These are phyloP conservation scores for Oceanodroma leucorhoa DNA, from an alignment of 2,797 vertebrate species.

Conservation along the genomic window DNA sequence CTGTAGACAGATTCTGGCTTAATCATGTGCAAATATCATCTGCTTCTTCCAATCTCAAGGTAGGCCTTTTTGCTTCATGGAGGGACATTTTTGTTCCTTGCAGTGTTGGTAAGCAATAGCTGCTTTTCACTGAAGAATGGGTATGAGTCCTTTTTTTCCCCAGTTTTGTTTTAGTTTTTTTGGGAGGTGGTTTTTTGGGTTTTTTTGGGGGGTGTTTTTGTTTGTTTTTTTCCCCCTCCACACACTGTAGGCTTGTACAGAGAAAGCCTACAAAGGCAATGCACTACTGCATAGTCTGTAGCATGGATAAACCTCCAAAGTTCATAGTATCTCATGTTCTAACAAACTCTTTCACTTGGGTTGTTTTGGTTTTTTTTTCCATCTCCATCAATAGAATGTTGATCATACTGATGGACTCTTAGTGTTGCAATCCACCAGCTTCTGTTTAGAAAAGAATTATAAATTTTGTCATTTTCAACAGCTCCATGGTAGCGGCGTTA, in stretches of 20 bases:
- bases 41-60: background rate
- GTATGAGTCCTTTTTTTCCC: fast-evolving
- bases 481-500: background rate
- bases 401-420: background rate
- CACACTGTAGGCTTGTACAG: background rate
- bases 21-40: background rate
- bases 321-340: background rate
- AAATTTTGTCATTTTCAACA: background rate
- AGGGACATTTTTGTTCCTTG: background rate
- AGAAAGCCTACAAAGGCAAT: background rate
- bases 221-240: no score
- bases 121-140: background rate
- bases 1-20: background rate
- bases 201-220: background rate
- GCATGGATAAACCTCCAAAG: background rate
- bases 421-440: background rate
- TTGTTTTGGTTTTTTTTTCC: background rate
- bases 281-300: background rate
- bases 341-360: background rate
- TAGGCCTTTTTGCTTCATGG: background rate
- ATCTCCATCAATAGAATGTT: background rate
- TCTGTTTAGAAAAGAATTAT: background rate
- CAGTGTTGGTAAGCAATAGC: background rate
- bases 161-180: background rate
- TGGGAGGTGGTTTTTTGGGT: background rate